phyloP scores from a whole-genome alignment of 2,797 vertebrate species.

The Notamacropus eugenii region DNA sequence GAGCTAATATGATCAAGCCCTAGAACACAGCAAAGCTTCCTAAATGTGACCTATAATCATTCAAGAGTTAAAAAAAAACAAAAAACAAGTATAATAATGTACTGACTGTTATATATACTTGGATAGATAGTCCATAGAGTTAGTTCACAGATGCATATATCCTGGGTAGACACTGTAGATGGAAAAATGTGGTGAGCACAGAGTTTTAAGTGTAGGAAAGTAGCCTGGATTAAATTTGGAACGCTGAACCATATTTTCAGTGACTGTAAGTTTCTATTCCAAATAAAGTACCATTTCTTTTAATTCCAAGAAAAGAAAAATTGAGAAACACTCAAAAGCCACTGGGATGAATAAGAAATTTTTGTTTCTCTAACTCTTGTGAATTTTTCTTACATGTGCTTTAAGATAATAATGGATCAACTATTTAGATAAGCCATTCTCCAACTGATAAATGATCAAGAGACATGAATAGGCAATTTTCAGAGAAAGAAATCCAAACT shows the following conservation, averaged over 20 bases:
- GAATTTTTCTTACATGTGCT: background rate
- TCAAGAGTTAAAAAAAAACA: background rate
- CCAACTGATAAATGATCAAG: background rate
- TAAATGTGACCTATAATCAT: background rate
- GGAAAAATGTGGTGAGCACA: background rate
- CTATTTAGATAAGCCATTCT: background rate
- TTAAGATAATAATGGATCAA: background rate
- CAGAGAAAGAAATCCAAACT: background rate
- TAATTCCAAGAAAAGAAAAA: background rate
- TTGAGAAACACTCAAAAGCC: background rate
- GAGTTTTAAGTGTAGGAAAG: background rate
- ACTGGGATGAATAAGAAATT: background rate
- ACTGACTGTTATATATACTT: background rate
- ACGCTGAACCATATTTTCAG: background rate
- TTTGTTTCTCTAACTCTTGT: background rate
- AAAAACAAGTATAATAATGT: background rate
- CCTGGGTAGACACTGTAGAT: background rate
- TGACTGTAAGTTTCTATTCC: background rate
- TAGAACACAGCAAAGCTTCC: background rate
- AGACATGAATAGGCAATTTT: background rate
- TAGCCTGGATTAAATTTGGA: background rate
- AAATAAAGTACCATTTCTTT: background rate
- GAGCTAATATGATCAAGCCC: background rate
- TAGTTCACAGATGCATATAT: background rate
- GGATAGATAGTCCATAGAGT: background rate